Percentiles rank a stretch among this genome's conserved stretches.
Conservation (phyloP, 2,113 vertebrate genomes). For the Oreochromis spilurus region DNA sequence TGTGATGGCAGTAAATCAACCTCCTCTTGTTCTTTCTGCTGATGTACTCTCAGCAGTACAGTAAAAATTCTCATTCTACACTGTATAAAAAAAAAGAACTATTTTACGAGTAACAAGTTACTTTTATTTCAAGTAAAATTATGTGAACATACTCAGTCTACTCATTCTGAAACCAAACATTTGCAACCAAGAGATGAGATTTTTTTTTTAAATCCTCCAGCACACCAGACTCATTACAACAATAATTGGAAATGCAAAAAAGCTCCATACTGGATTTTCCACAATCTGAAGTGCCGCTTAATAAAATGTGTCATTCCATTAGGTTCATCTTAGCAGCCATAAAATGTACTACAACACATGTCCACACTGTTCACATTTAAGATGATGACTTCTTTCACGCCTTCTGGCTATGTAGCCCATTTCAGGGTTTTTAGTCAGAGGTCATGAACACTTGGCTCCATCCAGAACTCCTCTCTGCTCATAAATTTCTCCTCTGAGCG, state of each 20-base stretch:
- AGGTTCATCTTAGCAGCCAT: background rate
- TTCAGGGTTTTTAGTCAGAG: background rate
- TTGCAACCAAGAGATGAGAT: background rate
- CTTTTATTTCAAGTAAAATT: background rate
- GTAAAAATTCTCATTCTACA: background rate
- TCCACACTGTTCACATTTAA: accelerated
- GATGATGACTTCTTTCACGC: background rate
- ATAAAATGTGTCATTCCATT: background rate
- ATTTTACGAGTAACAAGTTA: background rate
- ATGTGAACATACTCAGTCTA: background rate
- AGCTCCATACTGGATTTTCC: background rate
- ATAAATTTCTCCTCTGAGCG: background rate
- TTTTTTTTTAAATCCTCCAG: background rate
- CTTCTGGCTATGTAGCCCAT: background rate
- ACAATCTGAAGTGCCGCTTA: accelerated
- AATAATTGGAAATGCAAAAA: background rate
- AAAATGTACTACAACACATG: background rate
- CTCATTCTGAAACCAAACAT: background rate
- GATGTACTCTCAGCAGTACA: background rate
- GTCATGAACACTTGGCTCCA: background rate
- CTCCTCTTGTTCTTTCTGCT: background rate
- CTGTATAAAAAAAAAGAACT: background rate
- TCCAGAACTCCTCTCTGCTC: background rate
- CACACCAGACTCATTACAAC: background rate
- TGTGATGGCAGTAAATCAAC: background rate